phyloP scores from a whole-genome alignment of 2,888 invertebrate genomes.

The Cosmopolites sordidus region DNA sequence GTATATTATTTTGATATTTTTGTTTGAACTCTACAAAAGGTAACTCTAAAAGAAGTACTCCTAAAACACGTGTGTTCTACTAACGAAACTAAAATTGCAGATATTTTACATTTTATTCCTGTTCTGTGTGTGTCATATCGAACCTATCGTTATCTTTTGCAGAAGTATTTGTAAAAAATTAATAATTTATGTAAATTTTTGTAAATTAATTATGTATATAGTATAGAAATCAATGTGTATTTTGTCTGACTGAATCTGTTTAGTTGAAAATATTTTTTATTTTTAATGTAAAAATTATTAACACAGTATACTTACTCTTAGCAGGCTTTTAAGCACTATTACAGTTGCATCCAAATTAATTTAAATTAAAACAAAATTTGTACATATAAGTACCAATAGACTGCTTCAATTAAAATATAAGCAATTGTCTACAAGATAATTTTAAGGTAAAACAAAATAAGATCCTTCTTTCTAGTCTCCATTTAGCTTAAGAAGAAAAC shows the following conservation, averaged over 20 bases:
- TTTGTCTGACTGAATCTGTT: slow-evolving; percentile 36
- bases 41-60: too few species aligned
- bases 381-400: slow-evolving; percentile 19
- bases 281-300: not conserved
- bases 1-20: too few species aligned
- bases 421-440: not conserved
- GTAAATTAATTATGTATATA: slow-evolving; percentile 39
- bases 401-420: slow-evolving; percentile 17
- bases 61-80: too few species aligned
- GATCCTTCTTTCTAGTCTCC: slow-evolving; percentile 21
- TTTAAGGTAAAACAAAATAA: slow-evolving; percentile 3
- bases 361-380: not conserved
- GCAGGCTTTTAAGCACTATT: not conserved
- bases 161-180: slow-evolving; percentile 14
- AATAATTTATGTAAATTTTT: slow-evolving; percentile 35
- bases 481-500: slow-evolving; percentile 15
- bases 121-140: too few species aligned
- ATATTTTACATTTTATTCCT: too few species aligned
- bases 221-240: slow-evolving; percentile 33
- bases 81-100: too few species aligned
- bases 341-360: not conserved
- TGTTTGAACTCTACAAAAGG: not conserved
- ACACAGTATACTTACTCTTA: not conserved
- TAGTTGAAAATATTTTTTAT: not conserved
- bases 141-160: slow-evolving; percentile 10